Evolutionary conservation across 2,888 invertebrate genomes (phyloP).

Genomic region (Ectemnius continuus): DNA sequence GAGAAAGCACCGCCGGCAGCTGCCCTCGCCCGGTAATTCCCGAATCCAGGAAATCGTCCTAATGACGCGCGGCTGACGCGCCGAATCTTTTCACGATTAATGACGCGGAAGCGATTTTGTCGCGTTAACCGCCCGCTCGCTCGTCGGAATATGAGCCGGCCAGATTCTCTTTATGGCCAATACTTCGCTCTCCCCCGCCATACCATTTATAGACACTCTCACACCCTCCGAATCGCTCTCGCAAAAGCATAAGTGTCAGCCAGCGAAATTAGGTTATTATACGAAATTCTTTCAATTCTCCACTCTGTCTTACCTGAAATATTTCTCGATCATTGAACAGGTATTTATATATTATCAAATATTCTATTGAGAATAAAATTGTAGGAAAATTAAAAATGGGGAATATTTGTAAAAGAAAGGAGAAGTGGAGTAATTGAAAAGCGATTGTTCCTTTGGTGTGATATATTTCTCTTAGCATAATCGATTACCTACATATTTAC

Average conservation of each 20-base stretch:
- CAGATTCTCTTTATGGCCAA: too few species aligned
- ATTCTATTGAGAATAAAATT: too few species aligned
- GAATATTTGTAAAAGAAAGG: neutral
- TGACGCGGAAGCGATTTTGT: conserved; percentile 57
- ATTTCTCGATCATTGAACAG: too few species aligned
- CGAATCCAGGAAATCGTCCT: conserved; percentile 62
- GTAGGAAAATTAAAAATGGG: neutral
- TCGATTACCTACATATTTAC: conserved; percentile 73
- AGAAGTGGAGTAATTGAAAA: neutral
- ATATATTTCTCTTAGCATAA: conserved; percentile 65
- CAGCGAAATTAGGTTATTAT: too few species aligned
- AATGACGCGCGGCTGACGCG: conserved; percentile 40
- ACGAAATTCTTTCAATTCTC: too few species aligned
- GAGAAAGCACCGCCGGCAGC: conserved; percentile 28
- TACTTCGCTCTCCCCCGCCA: too few species aligned
- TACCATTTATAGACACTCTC: too few species aligned
- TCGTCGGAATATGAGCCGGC: conserved; percentile 6
- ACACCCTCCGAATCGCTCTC: too few species aligned
- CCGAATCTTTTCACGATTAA: conserved; percentile 66
- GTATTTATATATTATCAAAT: too few species aligned
- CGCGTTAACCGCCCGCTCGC: conserved; percentile 37
- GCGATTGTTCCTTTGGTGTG: conserved; percentile 43
- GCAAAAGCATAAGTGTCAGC: too few species aligned
- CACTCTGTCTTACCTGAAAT: too few species aligned
- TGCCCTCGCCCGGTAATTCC: conserved; percentile 37